Conservation (phyloP, 2,113 vertebrate species). For the Lepus timidus region DNA sequence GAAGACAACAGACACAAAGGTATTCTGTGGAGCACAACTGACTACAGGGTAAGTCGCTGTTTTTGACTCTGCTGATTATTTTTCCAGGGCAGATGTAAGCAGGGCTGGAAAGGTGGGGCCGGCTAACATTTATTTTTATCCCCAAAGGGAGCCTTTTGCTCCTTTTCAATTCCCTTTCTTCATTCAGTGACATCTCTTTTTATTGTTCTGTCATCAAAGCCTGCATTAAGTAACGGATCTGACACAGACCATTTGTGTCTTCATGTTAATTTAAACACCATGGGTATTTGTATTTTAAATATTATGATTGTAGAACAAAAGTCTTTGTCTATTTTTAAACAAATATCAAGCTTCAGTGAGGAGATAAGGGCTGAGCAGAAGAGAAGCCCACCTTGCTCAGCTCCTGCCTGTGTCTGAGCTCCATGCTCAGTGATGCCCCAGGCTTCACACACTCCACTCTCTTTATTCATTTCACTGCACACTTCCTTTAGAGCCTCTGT, state of each 20-base stretch:
- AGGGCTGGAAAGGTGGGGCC: not conserved
- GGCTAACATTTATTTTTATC: not conserved
- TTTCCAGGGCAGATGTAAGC: not conserved
- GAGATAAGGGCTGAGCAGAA: not conserved
- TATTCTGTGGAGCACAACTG: not conserved
- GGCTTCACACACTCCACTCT: not conserved
- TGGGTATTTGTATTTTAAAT: conserved; percentile 8
- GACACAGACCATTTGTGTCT: not conserved
- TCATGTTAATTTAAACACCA: conserved; percentile 1
- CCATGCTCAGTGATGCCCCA: not conserved
- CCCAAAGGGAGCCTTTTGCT: not conserved
- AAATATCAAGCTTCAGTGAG: not conserved
- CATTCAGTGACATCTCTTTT: not conserved
- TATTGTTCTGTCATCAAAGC: not conserved
- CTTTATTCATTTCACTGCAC: not conserved
- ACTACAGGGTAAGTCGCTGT: not conserved
- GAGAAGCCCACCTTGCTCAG: not conserved
- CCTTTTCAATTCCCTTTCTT: conserved; percentile 15
- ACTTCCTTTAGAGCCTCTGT: not conserved
- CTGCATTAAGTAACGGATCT: not conserved
- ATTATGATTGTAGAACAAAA: conserved; percentile 21
- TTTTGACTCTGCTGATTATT: conserved; percentile 27
- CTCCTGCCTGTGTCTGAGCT: not conserved
- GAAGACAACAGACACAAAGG: not conserved
- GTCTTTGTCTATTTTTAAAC: not conserved